Base-by-base conservation (phyloP, 2,888 invertebrate species). In the Archaeoteleia sp. region DNA sequence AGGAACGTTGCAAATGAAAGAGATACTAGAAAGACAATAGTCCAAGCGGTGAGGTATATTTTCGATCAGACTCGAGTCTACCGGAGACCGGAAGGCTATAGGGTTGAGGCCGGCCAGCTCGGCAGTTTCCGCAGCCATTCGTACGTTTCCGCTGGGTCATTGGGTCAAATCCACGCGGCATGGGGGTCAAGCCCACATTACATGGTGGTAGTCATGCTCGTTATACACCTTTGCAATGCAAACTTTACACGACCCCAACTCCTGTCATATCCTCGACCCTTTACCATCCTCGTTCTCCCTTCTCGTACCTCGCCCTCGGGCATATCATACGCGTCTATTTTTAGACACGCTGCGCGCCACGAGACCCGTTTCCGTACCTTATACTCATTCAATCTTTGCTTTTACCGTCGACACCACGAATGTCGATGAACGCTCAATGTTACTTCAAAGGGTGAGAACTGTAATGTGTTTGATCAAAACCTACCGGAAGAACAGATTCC, bases 121-220 rank as follows among this genome's bases (percentile, higher is more conserved):
- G 82, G 72, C 29, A 49, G 68, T 74, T 81, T 81, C 78, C 84
- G 83, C 65, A 14, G 20, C 40, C 57, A 71, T 77, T 84, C 83
- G 84, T 75, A 15, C 42, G 37, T 48, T 70, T 72, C 63, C 83
- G 83, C 68, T 77, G 74, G 84, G 84, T 84, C 83, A 84, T 82
- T 84, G 80, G 84, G 84, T 84, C 84, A 84, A 80, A 84, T 81
- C 77, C 75, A 74, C 74, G 70, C 76, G 75, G 76, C 73, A 80
- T 74, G 78, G 78, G 78, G 79, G 75, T 75, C 77, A 78, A 76
- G 70, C 74, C 69, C 68, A 65, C 51, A 53, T 72, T 72, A 60
- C 62, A 70, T 70, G 60, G 76, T 51, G 58, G 46, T 62, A 51
- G 70, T 68, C 69, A 55, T 68, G 60, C 63, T 40, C 61, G 57